Conservation (phyloP, 2,888 invertebrate genomes). For the Scelioninae gen. 1 region DNA sequence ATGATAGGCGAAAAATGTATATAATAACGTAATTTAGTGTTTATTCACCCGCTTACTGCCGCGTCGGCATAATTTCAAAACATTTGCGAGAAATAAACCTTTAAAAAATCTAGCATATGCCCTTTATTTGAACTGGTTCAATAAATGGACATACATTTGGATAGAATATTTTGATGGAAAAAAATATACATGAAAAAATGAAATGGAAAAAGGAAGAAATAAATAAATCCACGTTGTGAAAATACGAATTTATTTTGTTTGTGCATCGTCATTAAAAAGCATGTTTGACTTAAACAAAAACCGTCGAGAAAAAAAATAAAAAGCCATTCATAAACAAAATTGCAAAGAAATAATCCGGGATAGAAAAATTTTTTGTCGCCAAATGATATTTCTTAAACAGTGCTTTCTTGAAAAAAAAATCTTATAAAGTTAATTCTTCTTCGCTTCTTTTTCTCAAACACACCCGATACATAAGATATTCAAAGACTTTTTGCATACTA, state of each 20-base stretch:
- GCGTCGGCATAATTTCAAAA: not conserved
- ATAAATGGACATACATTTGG: not conserved
- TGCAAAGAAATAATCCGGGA: not conserved
- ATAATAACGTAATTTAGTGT: not conserved
- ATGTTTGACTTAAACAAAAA: too few relatives aligned
- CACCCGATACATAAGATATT: slow-evolving; percentile 24
- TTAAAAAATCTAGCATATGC: not conserved
- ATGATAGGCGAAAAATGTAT: not conserved
- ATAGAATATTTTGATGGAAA: not conserved
- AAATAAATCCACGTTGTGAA: not conserved
- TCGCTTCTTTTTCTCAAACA: slow-evolving; percentile 12
- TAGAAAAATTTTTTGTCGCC: not conserved
- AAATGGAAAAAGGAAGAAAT: not conserved
- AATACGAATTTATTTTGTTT: slow-evolving; percentile 1
- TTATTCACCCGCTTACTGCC: not conserved
- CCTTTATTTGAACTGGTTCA: slow-evolving; percentile 8
- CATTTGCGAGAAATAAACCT: not conserved
- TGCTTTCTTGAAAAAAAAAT: slow-evolving; percentile 18
- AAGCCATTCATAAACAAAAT: slow-evolving; percentile 15
- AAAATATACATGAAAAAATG: not conserved
- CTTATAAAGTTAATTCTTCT: slow-evolving; percentile 38
- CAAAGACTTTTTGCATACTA: slow-evolving; percentile 38
- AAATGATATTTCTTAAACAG: slow-evolving; percentile 27
- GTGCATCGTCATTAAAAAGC: not conserved
- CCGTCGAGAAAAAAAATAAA: not conserved